Evolutionary conservation across 2,113 vertebrate genomes (phyloP).

Genomic region (Helogale parvula): DNA sequence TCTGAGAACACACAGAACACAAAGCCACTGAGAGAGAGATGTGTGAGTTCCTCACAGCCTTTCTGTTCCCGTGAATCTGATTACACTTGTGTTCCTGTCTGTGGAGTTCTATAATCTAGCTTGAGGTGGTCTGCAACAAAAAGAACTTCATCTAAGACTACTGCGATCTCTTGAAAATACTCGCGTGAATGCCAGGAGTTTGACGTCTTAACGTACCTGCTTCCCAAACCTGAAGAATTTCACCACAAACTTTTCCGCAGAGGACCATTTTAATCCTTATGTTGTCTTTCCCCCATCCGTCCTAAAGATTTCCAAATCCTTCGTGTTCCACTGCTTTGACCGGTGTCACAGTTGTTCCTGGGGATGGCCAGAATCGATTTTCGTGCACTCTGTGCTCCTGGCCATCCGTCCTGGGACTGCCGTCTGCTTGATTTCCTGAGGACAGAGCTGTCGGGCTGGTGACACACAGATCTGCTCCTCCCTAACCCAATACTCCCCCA

Average conservation of each 20-base stretch:
- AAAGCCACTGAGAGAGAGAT: background rate
- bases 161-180: background rate
- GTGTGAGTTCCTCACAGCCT: background rate
- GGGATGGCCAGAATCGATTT: background rate
- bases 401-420: background rate
- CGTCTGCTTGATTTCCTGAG: constrained; percentile 44
- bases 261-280: constrained; percentile 15
- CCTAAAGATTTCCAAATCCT: constrained; percentile 35
- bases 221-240: background rate
- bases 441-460: constrained; percentile 36
- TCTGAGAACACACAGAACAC: background rate
- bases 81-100: background rate
- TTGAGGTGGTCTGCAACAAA: background rate
- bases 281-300: constrained; percentile 27
- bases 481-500: background rate
- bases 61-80: background rate
- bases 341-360: background rate
- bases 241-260: background rate
- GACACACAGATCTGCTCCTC: constrained; percentile 38
- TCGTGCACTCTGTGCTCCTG: background rate
- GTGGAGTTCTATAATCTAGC: background rate
- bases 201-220: background rate
- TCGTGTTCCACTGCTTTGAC: background rate
- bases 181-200: background rate
- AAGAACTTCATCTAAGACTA: background rate